Base-by-base conservation (phyloP, 2,888 invertebrate genomes). In the Phytoseiulus persimilis region DNA sequence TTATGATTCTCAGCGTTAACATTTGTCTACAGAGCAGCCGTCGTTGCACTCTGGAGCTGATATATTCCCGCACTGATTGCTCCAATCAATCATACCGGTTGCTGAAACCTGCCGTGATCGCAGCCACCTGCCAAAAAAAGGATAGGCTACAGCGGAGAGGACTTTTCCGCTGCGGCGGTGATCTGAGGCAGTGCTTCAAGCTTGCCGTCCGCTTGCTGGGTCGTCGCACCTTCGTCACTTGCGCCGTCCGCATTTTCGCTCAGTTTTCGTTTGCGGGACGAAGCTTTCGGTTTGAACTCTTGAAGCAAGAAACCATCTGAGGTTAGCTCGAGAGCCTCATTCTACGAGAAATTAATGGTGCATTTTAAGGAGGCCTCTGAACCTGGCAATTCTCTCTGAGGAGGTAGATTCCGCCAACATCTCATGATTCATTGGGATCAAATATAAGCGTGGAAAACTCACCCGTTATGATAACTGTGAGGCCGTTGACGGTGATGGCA, bases 401-500 rank as follows among this genome's bases (percentile, higher is more conserved):
- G n/a, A n/a, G n/a, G n/a, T n/a, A n/a, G n/a, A n/a, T n/a, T n/a
- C n/a, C n/a, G n/a, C n/a, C n/a, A n/a, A n/a, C n/a, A n/a, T n/a
- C n/a, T 83, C 83, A 31, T 83, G n/a, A 83, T 5, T 83, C 31
- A 83, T 6, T 3, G n/a, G 18, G 65, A 65, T 65, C n/a, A n/a
- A n/a, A n/a, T n/a, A n/a, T n/a, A n/a, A 2, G 18, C 11, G 65
- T 11, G 23, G 18, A 23, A 28, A 28, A 84, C 84, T 32, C 87
- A 87, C 87, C 98, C 90, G 98, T 98, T 93, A 98, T 98, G 91
- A 97, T 96, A 91, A 98, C 98, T 89, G 98, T 98, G 90, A 98
- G 97, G 92, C 97, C 97, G 93, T 98, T 98, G 83, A 98, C 98
- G 89, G 98, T 98, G 92, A 98, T 97, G 94, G 97, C 97, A 93